Evolutionary conservation across 2,797 vertebrate species (phyloP).

Genomic region (Hephaestus fuliginosus): DNA sequence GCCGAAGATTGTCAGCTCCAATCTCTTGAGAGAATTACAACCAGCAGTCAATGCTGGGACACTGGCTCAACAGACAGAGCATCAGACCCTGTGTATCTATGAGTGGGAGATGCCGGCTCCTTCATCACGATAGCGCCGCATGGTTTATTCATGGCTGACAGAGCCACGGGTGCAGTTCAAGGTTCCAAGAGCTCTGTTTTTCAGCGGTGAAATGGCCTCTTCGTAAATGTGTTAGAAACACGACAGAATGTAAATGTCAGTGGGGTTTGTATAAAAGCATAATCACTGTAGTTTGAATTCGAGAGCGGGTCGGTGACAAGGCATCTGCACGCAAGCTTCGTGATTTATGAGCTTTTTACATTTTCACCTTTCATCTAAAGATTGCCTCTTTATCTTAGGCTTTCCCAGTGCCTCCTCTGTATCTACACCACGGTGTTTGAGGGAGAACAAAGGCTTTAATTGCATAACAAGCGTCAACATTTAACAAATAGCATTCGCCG

Average conservation of each 20-base stretch:
- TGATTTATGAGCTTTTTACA: slow-evolving; percentile 51
- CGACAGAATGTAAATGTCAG: slow-evolving; percentile 53
- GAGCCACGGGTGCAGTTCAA: slow-evolving; percentile 47
- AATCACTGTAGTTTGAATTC: slow-evolving; percentile 46
- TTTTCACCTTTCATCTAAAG: slow-evolving; percentile 47
- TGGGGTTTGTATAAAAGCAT: slow-evolving; percentile 24
- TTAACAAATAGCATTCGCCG: slow-evolving; percentile 36
- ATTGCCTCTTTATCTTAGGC: slow-evolving; percentile 37
- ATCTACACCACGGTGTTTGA: not conserved
- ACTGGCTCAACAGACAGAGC: slow-evolving; percentile 67
- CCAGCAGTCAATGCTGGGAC: slow-evolving; percentile 73
- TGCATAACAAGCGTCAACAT: slow-evolving; percentile 47
- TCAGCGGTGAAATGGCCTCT: slow-evolving; percentile 15
- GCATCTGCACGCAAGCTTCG: slow-evolving; percentile 7
- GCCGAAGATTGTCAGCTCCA: slow-evolving; percentile 80
- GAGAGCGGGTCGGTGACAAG: slow-evolving; percentile 9
- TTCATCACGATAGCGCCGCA: slow-evolving; percentile 53
- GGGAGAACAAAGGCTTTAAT: slow-evolving; percentile 44
- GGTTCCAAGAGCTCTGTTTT: slow-evolving; percentile 32
- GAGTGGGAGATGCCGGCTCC: slow-evolving; percentile 59
- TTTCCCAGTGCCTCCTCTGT: not conserved
- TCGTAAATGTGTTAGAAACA: slow-evolving; percentile 36
- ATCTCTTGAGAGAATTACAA: slow-evolving; percentile 84
- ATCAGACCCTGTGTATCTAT: slow-evolving; percentile 56
- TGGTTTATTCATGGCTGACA: slow-evolving; percentile 66